phyloP scores from a whole-genome alignment of 2,888 invertebrate species.

The Diarsia dahlii region DNA sequence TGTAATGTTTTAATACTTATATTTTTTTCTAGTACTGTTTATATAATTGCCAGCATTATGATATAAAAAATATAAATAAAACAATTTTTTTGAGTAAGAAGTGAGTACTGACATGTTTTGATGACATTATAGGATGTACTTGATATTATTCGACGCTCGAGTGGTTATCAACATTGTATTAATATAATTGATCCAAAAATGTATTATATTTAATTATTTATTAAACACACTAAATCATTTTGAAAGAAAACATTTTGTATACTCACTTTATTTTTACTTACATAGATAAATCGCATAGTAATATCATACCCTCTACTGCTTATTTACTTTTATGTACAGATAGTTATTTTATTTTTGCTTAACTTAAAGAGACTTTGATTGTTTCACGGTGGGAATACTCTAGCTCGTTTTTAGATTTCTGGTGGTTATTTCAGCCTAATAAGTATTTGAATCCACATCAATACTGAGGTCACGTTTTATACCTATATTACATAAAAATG shows the following conservation, averaged over 20 bases:
- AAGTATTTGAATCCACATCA: slow-evolving; percentile 73
- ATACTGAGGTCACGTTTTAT: slow-evolving; percentile 56
- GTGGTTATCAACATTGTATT: slow-evolving; percentile 56
- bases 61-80: slow-evolving; percentile 77
- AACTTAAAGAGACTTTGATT: slow-evolving; percentile 85
- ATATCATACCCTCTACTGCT: slow-evolving; percentile 72
- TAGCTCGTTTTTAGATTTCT: slow-evolving; percentile 83
- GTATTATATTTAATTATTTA: slow-evolving; percentile 48
- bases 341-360: slow-evolving; percentile 76
- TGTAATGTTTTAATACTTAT: slow-evolving; percentile 82
- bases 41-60: slow-evolving; percentile 80
- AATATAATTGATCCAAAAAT: slow-evolving; percentile 58
- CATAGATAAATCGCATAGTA: slow-evolving; percentile 70
- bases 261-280: slow-evolving; percentile 68
- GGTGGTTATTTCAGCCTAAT: slow-evolving; percentile 85
- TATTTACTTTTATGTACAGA: slow-evolving; percentile 79
- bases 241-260: slow-evolving; percentile 59
- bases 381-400: slow-evolving; percentile 89
- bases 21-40: slow-evolving; percentile 81
- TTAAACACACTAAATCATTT: slow-evolving; percentile 52
- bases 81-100: slow-evolving; percentile 64
- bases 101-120: slow-evolving; percentile 58
- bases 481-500: slow-evolving; percentile 25
- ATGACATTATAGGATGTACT: slow-evolving; percentile 53
- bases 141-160: slow-evolving; percentile 38